phyloP scores from a whole-genome alignment of 1,140 invertebrate species.

The Calliphora vicina region DNA sequence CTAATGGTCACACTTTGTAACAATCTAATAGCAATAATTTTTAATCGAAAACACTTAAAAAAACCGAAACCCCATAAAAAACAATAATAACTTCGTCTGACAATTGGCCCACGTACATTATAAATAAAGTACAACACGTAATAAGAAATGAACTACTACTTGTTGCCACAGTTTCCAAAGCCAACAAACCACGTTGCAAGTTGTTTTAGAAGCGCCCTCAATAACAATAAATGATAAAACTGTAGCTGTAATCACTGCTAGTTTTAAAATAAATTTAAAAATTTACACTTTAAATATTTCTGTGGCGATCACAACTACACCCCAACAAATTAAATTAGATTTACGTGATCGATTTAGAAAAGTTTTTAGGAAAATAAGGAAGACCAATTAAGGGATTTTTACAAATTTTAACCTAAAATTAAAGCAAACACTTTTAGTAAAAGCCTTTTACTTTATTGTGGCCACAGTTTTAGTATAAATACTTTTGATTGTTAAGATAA shows the following conservation, averaged over 20 bases:
- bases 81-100: background rate
- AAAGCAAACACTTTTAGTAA: background rate
- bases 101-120: background rate
- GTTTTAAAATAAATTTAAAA: background rate
- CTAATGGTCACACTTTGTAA: too few species aligned
- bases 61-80: too few species aligned
- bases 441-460: background rate
- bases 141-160: background rate
- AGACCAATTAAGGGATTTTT: background rate
- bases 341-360: constrained; percentile 20
- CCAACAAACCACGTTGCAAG: background rate
- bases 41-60: too few species aligned
- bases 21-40: too few species aligned
- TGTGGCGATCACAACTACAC: background rate
- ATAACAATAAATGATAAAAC: background rate
- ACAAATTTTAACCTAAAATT: background rate
- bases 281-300: background rate
- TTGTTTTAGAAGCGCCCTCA: background rate
- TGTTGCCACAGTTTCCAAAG: background rate
- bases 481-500: background rate
- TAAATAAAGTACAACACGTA: background rate
- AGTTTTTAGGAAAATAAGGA: background rate
- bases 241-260: background rate
- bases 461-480: background rate
- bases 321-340: background rate